Evolutionary conservation across 2,888 invertebrate species (phyloP).

Genomic region (Ditula angustiorana): DNA sequence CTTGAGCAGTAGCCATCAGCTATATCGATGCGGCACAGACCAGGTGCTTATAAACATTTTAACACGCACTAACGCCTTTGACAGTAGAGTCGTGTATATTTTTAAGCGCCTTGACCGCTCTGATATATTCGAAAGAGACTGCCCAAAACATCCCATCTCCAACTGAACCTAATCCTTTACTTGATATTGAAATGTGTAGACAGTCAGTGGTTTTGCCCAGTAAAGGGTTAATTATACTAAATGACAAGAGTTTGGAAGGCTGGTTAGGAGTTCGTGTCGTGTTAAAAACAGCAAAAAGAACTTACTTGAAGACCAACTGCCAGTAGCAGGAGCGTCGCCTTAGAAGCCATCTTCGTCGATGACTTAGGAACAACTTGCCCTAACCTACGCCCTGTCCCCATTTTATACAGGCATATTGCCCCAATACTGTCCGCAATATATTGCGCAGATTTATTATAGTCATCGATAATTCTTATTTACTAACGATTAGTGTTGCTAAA

Average conservation of each 20-base stretch:
- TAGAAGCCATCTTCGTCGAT: conserved; percentile 60
- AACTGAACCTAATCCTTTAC: too few species aligned
- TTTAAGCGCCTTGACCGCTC: too few species aligned
- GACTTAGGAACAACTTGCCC: conserved; percentile 55
- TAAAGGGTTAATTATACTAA: too few species aligned
- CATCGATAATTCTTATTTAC: conserved; percentile 47
- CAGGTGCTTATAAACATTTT: too few species aligned
- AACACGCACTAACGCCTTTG: too few species aligned
- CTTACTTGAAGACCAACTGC: conserved; percentile 64
- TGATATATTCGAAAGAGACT: too few species aligned
- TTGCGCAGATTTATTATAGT: conserved; percentile 50
- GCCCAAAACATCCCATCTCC: too few species aligned
- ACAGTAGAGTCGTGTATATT: too few species aligned
- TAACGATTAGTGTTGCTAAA: conserved; percentile 26
- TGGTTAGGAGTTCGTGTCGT: background rate
- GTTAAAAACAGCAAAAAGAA: background rate
- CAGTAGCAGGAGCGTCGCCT: conserved; percentile 57
- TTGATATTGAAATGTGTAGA: too few species aligned
- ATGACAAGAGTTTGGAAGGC: background rate
- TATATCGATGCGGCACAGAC: too few species aligned
- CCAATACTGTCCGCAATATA: conserved; percentile 53
- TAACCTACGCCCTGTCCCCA: conserved; percentile 42
- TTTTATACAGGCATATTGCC: conserved; percentile 71
- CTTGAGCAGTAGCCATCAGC: too few species aligned
- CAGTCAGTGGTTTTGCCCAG: too few species aligned